phyloP scores from a whole-genome alignment of 1,140 invertebrate genomes.

The Carcinoscorpius rotundicauda region DNA sequence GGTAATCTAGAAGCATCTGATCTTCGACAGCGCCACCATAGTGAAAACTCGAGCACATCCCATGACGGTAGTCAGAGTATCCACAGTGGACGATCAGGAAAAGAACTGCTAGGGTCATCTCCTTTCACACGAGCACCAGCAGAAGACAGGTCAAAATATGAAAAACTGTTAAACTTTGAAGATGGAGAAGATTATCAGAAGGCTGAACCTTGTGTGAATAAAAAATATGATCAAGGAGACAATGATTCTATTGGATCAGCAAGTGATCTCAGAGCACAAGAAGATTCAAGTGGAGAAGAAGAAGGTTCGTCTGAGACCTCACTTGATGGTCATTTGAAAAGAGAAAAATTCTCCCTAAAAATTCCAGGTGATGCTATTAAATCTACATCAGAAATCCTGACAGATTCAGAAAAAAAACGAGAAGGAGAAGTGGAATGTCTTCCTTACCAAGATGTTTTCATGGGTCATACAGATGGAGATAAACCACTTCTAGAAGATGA shows the following conservation, averaged over 20 bases:
- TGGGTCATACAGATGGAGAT: conserved; percentile 66
- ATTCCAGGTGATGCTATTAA: not conserved
- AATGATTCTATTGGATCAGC: conserved; percentile 62
- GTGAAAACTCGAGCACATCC: conserved; percentile 25
- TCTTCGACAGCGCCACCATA: conserved; percentile 18
- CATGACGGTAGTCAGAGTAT: conserved; percentile 22
- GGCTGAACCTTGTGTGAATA: conserved; percentile 25
- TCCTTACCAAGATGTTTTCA: conserved; percentile 36
- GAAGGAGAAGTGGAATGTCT: not conserved
- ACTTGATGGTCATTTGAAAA: conserved; percentile 1
- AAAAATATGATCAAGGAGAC: conserved; percentile 17
- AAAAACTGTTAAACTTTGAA: conserved; percentile 43
- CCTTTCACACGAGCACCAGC: conserved; percentile 47
- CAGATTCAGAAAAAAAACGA: not conserved
- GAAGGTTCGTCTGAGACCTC: conserved; percentile 32
- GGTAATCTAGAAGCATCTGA: conserved; percentile 9
- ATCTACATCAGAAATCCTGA: not conserved
- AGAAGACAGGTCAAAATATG: conserved; percentile 64
- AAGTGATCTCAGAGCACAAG: conserved; percentile 49
- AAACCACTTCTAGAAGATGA: conserved; percentile 63
- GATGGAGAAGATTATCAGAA: conserved; percentile 27
- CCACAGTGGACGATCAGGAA: conserved; percentile 19
- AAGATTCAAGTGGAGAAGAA: conserved; percentile 32
- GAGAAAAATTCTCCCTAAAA: not conserved
- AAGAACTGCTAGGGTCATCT: conserved; percentile 26